phyloP scores from a whole-genome alignment of 2,797 vertebrate species.

The Phylloscopus collybita region DNA sequence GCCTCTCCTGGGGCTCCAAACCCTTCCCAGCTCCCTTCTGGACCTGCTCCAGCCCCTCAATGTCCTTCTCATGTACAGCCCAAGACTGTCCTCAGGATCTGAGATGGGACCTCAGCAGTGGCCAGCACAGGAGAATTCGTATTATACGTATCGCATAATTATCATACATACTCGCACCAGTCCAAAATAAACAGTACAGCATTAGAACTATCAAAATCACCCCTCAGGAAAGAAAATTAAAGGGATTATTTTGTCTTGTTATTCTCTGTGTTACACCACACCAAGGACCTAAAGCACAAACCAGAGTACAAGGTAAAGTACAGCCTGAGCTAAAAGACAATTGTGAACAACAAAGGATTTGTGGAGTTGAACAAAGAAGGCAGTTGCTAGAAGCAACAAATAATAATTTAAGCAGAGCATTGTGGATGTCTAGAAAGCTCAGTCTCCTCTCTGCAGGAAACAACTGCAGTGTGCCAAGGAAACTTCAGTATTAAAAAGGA shows the following conservation, averaged over 20 bases:
- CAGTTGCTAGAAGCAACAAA: slow-evolving; percentile 24
- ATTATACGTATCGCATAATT: neutral
- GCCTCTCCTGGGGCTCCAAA: accelerated
- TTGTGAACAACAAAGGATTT: neutral
- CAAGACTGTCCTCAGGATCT: neutral
- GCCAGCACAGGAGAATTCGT: neutral
- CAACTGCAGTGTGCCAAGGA: neutral
- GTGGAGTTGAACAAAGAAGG: neutral
- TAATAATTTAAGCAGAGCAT: neutral
- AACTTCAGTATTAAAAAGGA: neutral
- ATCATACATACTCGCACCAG: neutral
- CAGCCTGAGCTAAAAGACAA: neutral
- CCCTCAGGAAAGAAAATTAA: neutral
- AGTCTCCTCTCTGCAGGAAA: neutral
- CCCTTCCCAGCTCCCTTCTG: neutral
- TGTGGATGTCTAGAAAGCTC: neutral
- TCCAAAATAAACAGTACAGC: neutral
- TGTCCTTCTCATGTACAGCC: accelerated
- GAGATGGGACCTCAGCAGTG: neutral
- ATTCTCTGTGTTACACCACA: neutral
- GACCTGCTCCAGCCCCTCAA: neutral
- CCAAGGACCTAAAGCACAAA: neutral
- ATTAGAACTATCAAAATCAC: neutral
- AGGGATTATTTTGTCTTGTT: neutral
- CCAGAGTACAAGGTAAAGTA: neutral